Evolutionary conservation across 1,140 invertebrate species (phyloP).

Genomic region (Pygmarrhopalites habei): DNA sequence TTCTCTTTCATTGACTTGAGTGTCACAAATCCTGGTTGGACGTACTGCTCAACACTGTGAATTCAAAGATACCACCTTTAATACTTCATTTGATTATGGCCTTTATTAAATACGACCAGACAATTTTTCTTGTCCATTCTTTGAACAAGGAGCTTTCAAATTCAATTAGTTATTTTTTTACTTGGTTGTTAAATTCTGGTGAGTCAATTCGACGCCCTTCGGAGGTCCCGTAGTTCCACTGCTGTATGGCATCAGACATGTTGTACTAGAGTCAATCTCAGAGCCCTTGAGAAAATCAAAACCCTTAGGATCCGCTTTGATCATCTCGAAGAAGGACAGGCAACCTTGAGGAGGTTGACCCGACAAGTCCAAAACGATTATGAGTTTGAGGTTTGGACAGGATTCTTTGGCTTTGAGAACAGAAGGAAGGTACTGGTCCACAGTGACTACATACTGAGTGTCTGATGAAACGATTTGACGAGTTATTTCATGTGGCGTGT

Average conservation of each 20-base stretch:
- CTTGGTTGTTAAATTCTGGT: no score
- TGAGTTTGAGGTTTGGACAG: constrained; percentile 2
- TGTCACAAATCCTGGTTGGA: no score
- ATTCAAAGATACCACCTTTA: no score
- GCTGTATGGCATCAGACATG: constrained; percentile 18
- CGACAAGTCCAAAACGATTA: constrained; percentile 25
- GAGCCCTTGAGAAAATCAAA: constrained; percentile 22
- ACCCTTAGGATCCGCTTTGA: constrained; percentile 19
- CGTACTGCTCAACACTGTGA: no score
- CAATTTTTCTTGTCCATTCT: no score
- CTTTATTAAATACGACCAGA: no score
- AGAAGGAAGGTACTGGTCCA: constrained; percentile 53
- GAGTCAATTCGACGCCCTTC: constrained; percentile 76
- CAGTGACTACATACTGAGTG: constrained; percentile 62
- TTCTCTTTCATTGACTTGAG: no score
- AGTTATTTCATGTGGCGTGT: constrained; percentile 61
- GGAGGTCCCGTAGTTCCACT: constrained; percentile 52
- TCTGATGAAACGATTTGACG: constrained; percentile 59
- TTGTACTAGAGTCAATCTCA: constrained; percentile 5
- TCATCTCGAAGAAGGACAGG: constrained; percentile 31
- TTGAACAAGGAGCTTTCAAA: no score
- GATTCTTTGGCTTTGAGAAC: constrained; percentile 45
- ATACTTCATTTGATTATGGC: no score
- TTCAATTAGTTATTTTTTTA: no score
- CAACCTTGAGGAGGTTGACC: constrained; percentile 19